Base-by-base conservation (phyloP, 1,140 invertebrate genomes). In the Diabrotica undecimpunctata region DNA sequence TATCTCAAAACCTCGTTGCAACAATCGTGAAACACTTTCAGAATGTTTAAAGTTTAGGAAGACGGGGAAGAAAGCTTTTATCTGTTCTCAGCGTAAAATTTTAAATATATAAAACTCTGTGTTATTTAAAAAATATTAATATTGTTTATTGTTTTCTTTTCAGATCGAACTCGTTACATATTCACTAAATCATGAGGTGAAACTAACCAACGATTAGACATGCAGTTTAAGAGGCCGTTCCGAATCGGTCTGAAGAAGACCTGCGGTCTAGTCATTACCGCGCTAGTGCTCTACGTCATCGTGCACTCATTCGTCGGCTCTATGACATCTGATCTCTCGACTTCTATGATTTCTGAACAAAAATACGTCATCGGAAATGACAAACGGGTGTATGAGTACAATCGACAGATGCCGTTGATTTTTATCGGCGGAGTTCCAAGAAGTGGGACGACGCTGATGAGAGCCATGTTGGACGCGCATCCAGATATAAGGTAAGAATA, bases 381-480 rank as follows among this genome's bases (percentile, higher is more conserved):
- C 73, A 82, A 84, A 65, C 88, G 87, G 76, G 78, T 82, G 37
- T 91, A 89, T 78, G 81, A 83, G 55, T 93, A 94, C 77, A 88
- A 93, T 75, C 84, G 92, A 71, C 86, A 92, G 67, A 94, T 95
- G 88, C 94, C 95, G 67, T 83, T 98, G 62, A 96, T 98, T 74
- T 98, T 98, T 81, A 96, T 99, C 78, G 96, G 96, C 35, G 96
- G 96, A 57, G 94, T 98, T 74, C 96, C 96, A 36, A 86, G 96
- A 68, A 97, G 94, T 55, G 97, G 97, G 13, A 99, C 96, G 4
- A 99, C 97, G 46, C 85, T 99, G 61, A 95, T 97, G 89, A 85
- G 97, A 77, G 97, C 96, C 66, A 97, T 99, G 93, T 82, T 99
- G 59, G 97, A 99, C 82, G 96, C 97, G 52, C 97, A 99, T 86